Conservation (phyloP, 1,140 invertebrate species). For the Nasonia giraulti region DNA sequence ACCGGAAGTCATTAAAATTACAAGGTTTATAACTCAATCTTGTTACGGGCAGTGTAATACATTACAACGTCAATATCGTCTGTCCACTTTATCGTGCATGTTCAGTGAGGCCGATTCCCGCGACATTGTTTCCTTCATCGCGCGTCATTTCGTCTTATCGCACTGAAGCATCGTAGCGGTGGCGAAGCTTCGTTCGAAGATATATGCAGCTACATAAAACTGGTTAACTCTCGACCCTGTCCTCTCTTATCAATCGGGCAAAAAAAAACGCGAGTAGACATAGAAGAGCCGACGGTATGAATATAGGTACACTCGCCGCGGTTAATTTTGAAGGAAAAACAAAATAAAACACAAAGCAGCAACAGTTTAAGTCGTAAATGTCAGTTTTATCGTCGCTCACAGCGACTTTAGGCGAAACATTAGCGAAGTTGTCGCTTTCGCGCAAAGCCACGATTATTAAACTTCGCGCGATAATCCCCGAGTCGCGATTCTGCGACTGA, state of each 20-base stretch:
- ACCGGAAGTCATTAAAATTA: not conserved
- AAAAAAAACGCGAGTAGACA: not conserved
- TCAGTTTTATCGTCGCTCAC: conserved; percentile 19
- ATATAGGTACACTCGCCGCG: too few relatives aligned
- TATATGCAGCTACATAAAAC: not conserved
- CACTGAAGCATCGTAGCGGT: not conserved
- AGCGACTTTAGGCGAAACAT: conserved; percentile 13
- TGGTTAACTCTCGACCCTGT: conserved; percentile 1
- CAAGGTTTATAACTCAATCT: not conserved
- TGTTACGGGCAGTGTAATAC: not conserved
- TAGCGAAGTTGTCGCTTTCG: conserved; percentile 24
- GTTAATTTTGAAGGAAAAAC: not conserved
- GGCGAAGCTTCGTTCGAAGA: not conserved
- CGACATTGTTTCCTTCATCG: conserved; percentile 23
- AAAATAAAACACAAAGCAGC: not conserved
- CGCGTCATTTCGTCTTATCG: not conserved
- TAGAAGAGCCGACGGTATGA: too few relatives aligned
- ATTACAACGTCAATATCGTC: not conserved
- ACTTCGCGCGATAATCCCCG: conserved; percentile 21
- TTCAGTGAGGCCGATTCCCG: not conserved
- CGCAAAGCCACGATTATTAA: conserved; percentile 9
- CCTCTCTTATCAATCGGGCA: conserved; percentile 10
- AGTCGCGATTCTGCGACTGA: not conserved
- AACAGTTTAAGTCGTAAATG: conserved; percentile 14
- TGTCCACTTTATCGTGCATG: not conserved